phyloP scores from a whole-genome alignment of 2,797 vertebrate species.

The Hoplostethus atlanticus region DNA sequence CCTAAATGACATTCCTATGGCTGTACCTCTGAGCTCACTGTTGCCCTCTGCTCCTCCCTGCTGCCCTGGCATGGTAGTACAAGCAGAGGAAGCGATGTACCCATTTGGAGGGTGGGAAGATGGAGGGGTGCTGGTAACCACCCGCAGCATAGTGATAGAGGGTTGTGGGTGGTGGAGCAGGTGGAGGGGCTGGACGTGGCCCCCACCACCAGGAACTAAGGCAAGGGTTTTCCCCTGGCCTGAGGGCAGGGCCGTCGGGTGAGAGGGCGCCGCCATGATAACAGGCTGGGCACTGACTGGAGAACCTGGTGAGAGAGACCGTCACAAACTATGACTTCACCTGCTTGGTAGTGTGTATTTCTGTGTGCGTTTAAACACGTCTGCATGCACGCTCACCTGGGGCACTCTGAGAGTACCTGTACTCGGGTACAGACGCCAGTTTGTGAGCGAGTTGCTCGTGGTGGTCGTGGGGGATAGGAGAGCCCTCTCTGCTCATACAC shows the following conservation, averaged over 20 bases:
- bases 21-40: constrained; percentile 85
- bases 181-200: constrained; percentile 92
- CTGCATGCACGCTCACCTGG: constrained; percentile 87
- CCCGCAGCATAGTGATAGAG: constrained; percentile 94
- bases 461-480: constrained; percentile 93
- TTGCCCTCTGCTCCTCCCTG: constrained; percentile 80
- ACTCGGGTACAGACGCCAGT: constrained; percentile 95
- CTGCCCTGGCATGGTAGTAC: constrained; percentile 71
- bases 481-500: constrained; percentile 96
- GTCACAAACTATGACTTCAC: not conserved
- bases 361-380: not conserved
- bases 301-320: constrained; percentile 84
- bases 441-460: constrained; percentile 92
- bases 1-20: not conserved
- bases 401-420: constrained; percentile 96
- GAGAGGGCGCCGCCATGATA: constrained; percentile 93
- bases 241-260: constrained; percentile 78
- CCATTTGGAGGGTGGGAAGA: constrained; percentile 89
- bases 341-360: not conserved
- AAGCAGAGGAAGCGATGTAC: constrained; percentile 88
- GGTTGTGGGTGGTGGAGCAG: constrained; percentile 90
- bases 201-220: constrained; percentile 89
- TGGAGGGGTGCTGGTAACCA: constrained; percentile 87
- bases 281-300: constrained; percentile 94
- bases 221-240: constrained; percentile 90